Evolutionary conservation across 92 coral and sea anemone genomes (phyloP).

Genomic region (Palythoa heliodiscus): DNA sequence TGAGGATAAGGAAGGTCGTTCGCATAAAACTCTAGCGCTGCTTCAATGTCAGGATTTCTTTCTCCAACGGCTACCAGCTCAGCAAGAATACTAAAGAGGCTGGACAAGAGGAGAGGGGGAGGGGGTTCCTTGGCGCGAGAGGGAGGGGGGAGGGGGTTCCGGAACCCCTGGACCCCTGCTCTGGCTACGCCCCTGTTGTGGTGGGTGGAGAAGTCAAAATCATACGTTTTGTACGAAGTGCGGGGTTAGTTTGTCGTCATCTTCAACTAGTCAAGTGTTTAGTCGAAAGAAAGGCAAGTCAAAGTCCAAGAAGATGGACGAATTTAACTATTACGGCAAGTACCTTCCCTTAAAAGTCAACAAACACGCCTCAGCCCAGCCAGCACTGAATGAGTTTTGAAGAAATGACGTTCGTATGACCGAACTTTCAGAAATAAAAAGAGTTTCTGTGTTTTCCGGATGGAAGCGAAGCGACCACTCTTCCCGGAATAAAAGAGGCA

Average conservation of each 20-base stretch:
- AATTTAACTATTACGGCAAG: slow-evolving; percentile 55
- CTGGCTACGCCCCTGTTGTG: too few relatives aligned
- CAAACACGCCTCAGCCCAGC: slow-evolving; percentile 47
- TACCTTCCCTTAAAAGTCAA: slow-evolving; percentile 54
- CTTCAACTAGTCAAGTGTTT: slow-evolving; percentile 50
- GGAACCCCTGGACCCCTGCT: too few relatives aligned
- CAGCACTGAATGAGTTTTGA: slow-evolving; percentile 48
- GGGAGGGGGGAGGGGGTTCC: too few relatives aligned
- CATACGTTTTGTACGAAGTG: slow-evolving; percentile 62
- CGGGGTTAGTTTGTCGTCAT: slow-evolving; percentile 44
- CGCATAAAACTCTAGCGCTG: too few relatives aligned
- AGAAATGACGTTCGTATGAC: slow-evolving; percentile 57
- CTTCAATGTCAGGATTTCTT: too few relatives aligned
- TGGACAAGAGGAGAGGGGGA: too few relatives aligned
- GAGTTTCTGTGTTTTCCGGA: slow-evolving; percentile 58
- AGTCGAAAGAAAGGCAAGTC: slow-evolving; percentile 56
- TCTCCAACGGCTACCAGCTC: too few relatives aligned
- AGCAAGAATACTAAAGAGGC: too few relatives aligned
- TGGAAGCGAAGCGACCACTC: slow-evolving; percentile 60
- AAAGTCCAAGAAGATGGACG: slow-evolving; percentile 48
- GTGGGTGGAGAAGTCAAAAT: not conserved
- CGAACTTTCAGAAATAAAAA: slow-evolving; percentile 45
- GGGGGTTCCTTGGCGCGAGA: too few relatives aligned
- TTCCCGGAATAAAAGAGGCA: slow-evolving; percentile 66
- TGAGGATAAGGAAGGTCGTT: too few relatives aligned